Conservation (phyloP, 2,113 vertebrate species). For the Tupaia tana region DNA sequence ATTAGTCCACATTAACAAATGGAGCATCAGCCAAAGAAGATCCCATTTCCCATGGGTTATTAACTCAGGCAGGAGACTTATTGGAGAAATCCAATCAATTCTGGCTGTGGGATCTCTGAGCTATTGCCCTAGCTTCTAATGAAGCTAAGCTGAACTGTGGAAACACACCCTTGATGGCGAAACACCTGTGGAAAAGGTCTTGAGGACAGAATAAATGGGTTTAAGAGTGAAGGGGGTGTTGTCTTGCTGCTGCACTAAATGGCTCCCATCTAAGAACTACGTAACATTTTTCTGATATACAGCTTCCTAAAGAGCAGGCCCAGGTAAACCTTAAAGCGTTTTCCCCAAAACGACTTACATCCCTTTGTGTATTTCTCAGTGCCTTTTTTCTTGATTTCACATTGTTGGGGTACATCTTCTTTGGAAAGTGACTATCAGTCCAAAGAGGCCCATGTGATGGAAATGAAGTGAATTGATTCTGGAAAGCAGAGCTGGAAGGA, state of each 20-base stretch:
- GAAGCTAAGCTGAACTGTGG: neutral
- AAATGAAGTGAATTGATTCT: neutral
- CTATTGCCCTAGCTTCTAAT: neutral
- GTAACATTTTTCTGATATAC: neutral
- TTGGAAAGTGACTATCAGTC: neutral
- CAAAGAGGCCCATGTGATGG: neutral
- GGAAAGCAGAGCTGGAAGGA: neutral
- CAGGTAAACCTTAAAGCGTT: constrained; percentile 55
- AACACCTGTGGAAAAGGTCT: neutral
- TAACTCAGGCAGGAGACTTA: neutral
- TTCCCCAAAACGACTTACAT: constrained; percentile 38
- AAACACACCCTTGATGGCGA: neutral
- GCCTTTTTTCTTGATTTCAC: constrained; percentile 58
- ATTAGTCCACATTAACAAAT: neutral
- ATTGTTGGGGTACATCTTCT: constrained; percentile 26
- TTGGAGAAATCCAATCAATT: neutral
- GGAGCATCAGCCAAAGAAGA: neutral
- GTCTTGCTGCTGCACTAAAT: rapidly evolving
- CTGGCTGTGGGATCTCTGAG: neutral
- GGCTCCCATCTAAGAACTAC: neutral
- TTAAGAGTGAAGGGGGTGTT: neutral
- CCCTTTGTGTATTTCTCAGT: constrained; percentile 48
- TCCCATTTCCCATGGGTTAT: neutral
- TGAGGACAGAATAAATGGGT: neutral
- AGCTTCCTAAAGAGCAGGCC: constrained; percentile 23